Evolutionary conservation across 2,113 vertebrate species (phyloP), one percentile per base, ranked within the genome.

Genomic region (Ophiodon elongatus): DNA sequence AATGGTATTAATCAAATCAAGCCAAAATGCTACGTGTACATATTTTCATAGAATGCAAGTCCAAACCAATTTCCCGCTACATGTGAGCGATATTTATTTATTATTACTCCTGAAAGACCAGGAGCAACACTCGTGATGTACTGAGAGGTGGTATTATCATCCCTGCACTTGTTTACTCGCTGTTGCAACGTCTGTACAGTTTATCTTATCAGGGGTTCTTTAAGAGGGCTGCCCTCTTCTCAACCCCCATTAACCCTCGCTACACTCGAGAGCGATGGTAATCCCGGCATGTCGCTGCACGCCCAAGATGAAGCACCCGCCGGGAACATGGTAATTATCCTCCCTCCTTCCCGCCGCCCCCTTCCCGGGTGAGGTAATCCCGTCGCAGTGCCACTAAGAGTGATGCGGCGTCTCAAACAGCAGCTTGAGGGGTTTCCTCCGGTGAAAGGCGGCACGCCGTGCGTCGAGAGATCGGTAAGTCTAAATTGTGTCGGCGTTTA

Each of bases 351-450:
- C 41, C 54, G 14, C 39, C 1, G 3, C 67, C 82, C 75, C 81
- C 52, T 15, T 60, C 78, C 78, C 19, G 31, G 64, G 70, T 33
- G 68, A 85, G 50, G 35, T 84, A 90, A 89, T 84, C 80, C 71
- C 57, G 62, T 23, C 1, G 54, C 23, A 65, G 72, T 39, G 76
- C 80, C 82, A 70, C 66, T 56, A n/a, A 4, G 14, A 45, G 80
- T 77, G 73, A 89, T 67, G 76, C 4, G 25, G 88, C 50, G 87
- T 89, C 89, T 85, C 4, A 47, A 56, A 63, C 66, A 70, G 71
- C 62, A 52, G 73, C 17, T n/a, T 57, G 81, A 52, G 56, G 56
- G 47, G 71, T 73, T 82, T 85, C 66, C 33, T 45, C 29, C 37
- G 43, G 73, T 67, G 39, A 73, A 59, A 66, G 56, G 21, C n/a